phyloP scores from a whole-genome alignment of 2,888 invertebrate species.

The Drosophila mettleri region DNA sequence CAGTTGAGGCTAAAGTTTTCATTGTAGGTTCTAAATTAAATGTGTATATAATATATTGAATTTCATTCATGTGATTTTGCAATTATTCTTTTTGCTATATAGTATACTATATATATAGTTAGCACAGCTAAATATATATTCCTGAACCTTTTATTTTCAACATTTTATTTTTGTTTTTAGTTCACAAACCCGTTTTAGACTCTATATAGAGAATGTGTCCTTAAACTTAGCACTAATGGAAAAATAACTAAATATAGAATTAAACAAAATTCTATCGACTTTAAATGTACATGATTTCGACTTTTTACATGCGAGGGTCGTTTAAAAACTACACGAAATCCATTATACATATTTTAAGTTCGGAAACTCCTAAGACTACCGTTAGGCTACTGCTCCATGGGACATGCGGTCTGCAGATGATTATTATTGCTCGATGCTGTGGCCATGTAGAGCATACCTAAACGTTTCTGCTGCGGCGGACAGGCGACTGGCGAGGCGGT shows the following conservation, averaged over 20 bases:
- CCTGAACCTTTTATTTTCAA: conserved; percentile 64
- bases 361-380: not conserved
- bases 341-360: not conserved
- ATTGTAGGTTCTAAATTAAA: not conserved
- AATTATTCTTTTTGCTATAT: conserved; percentile 6
- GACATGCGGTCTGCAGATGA: conserved; percentile 65
- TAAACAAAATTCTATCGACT: conserved; percentile 11
- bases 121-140: conserved; percentile 76
- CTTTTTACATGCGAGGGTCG: conserved; percentile 16
- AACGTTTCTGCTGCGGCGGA: conserved; percentile 79
- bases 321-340: not conserved
- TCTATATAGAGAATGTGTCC: conserved; percentile 31
- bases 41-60: conserved; percentile 35
- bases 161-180: not conserved
- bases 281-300: conserved; percentile 32
- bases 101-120: conserved; percentile 32
- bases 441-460: conserved; percentile 61
- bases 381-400: conserved; percentile 81
- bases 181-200: conserved; percentile 18
- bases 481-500: conserved; percentile 50
- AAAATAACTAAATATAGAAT: conserved; percentile 11
- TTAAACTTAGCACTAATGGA: conserved; percentile 27
- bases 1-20: conserved; percentile 29
- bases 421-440: conserved; percentile 42
- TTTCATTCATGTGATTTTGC: conserved; percentile 53